Conservation (phyloP, 2,113 vertebrate species). For the Scopus umbretta region DNA sequence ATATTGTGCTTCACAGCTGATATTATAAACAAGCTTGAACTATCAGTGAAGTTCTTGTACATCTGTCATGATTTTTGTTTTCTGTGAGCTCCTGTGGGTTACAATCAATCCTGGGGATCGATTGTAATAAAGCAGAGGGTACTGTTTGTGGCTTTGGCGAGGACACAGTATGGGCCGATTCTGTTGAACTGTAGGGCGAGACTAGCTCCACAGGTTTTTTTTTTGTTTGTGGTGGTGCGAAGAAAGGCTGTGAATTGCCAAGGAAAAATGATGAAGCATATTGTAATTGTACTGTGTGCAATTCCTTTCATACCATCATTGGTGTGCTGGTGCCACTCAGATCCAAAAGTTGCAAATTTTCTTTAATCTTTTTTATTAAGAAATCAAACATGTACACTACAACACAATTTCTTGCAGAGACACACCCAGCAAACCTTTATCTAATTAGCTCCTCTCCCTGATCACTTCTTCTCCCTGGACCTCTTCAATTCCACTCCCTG, state of each 20-base stretch:
- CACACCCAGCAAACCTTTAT: neutral
- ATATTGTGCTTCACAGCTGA: neutral
- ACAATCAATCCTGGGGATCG: neutral
- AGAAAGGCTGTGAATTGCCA: neutral
- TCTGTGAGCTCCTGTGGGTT: neutral
- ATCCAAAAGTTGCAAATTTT: neutral
- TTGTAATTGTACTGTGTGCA: neutral
- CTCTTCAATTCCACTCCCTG: neutral
- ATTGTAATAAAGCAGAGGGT: neutral
- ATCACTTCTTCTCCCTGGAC: neutral
- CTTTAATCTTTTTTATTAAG: neutral
- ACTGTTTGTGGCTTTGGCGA: neutral
- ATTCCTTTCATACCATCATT: neutral
- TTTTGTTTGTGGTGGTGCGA: neutral
- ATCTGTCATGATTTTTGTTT: neutral
- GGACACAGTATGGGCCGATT: neutral
- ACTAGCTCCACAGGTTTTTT: neutral
- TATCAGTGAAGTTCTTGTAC: neutral
- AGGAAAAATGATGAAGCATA: neutral
- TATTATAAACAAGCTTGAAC: neutral
- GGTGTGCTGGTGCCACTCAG: neutral
- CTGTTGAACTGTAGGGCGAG: neutral
- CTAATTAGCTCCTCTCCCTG: conserved; percentile 11
- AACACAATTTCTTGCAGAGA: neutral
- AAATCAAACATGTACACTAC: neutral